These are phyloP conservation scores for Athalia circularis DNA, from an alignment of 2,888 invertebrate species.

Conservation along the genomic window DNA sequence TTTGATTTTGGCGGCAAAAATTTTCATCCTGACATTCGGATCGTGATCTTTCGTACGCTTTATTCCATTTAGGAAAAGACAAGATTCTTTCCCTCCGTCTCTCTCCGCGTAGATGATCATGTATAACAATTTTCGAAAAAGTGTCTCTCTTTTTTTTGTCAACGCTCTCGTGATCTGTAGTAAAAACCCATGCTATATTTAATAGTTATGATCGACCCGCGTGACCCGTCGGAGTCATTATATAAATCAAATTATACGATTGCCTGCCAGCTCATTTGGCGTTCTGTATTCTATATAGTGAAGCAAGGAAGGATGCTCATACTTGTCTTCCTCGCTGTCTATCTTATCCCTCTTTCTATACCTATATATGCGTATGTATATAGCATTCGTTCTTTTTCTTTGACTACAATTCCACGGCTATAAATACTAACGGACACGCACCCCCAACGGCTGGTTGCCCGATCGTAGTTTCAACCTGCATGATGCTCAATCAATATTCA, in stretches of 20 bases:
- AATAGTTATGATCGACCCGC: conserved; percentile 15
- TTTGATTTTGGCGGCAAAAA: too few species aligned
- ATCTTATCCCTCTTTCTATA: not conserved
- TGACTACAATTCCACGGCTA: conserved; percentile 40
- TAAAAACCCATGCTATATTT: too few species aligned
- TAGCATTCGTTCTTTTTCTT: not conserved
- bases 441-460: conserved; percentile 52
- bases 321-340: conserved; percentile 15
- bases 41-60: too few species aligned
- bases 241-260: conserved; percentile 47
- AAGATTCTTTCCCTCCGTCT: too few species aligned
- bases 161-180: too few species aligned
- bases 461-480: conserved; percentile 58
- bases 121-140: too few species aligned
- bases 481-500: conserved; percentile 65
- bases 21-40: too few species aligned
- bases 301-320: conserved; percentile 24
- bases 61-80: too few species aligned
- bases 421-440: conserved; percentile 63
- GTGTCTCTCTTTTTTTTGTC: too few species aligned
- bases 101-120: too few species aligned
- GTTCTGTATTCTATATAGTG: not conserved
- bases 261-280: conserved; percentile 37
- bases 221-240: conserved; percentile 18
- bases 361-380: not conserved